These are phyloP conservation scores for Lasioglossum malachurum DNA, from an alignment of 2,888 invertebrate genomes.

Conservation along the genomic window DNA sequence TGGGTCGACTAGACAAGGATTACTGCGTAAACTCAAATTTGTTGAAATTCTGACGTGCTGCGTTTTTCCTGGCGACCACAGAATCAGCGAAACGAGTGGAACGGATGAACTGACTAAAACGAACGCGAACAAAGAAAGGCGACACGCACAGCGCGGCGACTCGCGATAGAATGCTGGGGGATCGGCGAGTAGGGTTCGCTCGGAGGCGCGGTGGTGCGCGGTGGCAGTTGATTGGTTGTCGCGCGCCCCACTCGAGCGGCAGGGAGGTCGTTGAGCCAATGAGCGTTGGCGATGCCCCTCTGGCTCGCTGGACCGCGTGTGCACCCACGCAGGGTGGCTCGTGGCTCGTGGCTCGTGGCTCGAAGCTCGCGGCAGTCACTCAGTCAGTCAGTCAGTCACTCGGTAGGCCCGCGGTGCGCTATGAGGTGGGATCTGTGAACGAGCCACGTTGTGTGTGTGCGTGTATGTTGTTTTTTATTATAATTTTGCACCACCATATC, in stretches of 20 bases:
- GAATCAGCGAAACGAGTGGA: too few relatives aligned
- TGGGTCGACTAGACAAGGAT: too few relatives aligned
- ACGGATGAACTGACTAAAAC: background rate
- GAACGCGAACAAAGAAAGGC: background rate
- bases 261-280: conserved; percentile 73
- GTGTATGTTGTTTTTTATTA: conserved; percentile 7
- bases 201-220: conserved; percentile 51
- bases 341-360: conserved; percentile 75
- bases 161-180: conserved; percentile 74
- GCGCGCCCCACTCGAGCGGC: conserved; percentile 68
- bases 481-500: background rate
- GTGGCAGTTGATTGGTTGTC: conserved; percentile 73
- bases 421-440: conserved; percentile 75
- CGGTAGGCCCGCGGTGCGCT: conserved; percentile 83
- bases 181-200: conserved; percentile 54
- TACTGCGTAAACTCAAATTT: too few relatives aligned
- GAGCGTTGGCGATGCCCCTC: conserved; percentile 55
- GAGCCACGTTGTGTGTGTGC: conserved; percentile 15
- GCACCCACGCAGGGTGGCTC: conserved; percentile 81
- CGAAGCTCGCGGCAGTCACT: conserved; percentile 74
- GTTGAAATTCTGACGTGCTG: too few relatives aligned
- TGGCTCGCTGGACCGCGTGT: conserved; percentile 74
- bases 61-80: too few relatives aligned
- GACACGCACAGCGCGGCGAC: conserved; percentile 62
- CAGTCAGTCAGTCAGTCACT: conserved; percentile 79